phyloP scores from a whole-genome alignment of 2,797 vertebrate species.

The Neostethus bicornis region DNA sequence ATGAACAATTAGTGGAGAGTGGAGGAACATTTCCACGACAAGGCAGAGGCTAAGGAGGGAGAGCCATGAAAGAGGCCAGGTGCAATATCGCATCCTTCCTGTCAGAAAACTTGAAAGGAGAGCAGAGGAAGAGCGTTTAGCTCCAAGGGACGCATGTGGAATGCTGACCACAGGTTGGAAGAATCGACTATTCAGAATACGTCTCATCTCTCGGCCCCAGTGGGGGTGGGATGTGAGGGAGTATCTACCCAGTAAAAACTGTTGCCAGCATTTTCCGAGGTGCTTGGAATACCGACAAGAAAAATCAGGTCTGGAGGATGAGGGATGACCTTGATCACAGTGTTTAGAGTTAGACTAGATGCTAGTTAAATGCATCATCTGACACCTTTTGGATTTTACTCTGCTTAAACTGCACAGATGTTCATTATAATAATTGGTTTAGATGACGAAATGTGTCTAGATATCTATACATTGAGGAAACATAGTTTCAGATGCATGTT shows the following conservation, averaged over 20 bases:
- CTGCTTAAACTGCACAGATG: no score
- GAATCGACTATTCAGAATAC: slow-evolving; percentile 76
- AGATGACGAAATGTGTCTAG: no score
- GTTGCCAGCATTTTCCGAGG: slow-evolving; percentile 73
- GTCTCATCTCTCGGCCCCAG: slow-evolving; percentile 66
- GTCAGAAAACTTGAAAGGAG: slow-evolving; percentile 71
- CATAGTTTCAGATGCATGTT: no score
- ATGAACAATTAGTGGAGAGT: slow-evolving; percentile 68
- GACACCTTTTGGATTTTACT: neutral
- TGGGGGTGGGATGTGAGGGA: slow-evolving; percentile 49
- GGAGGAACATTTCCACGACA: slow-evolving; percentile 51
- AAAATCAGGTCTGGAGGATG: slow-evolving; percentile 68
- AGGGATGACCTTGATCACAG: slow-evolving; percentile 73
- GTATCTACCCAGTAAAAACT: slow-evolving; percentile 77
- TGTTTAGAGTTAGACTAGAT: slow-evolving; percentile 35
- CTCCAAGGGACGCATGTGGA: slow-evolving; percentile 67
- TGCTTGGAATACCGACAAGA: slow-evolving; percentile 75
- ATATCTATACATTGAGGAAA: no score
- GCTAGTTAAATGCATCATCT: slow-evolving; percentile 23
- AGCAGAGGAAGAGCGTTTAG: slow-evolving; percentile 77
- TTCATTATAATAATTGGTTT: no score
- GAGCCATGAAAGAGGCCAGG: slow-evolving; percentile 75
- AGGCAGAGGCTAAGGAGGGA: slow-evolving; percentile 38
- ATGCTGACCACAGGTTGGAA: slow-evolving; percentile 75
- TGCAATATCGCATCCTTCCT: slow-evolving; percentile 78